A percentile compares a stretch with the other conserved stretches of the same genome.
Conservation (phyloP, 1,140 invertebrate genomes). For the Carcinoscorpius rotundicauda region DNA sequence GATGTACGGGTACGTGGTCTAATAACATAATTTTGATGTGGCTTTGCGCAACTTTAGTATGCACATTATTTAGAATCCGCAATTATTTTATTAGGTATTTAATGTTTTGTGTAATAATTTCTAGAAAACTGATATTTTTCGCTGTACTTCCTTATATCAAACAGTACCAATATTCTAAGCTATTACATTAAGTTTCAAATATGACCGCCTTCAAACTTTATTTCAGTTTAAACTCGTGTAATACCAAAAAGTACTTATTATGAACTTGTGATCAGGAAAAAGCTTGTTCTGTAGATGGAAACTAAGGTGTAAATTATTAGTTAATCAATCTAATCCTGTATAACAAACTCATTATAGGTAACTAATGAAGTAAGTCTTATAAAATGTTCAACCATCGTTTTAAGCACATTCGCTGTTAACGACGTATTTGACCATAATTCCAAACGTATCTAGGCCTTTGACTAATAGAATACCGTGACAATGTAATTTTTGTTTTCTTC, state of each 20-base stretch:
- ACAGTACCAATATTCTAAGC: not conserved
- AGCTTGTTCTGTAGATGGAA: too few species aligned
- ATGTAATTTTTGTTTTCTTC: conserved; percentile 11
- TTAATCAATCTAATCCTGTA: too few species aligned
- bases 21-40: not conserved
- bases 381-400: not conserved
- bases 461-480: not conserved
- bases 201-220: not conserved
- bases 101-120: not conserved
- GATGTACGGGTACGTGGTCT: conserved; percentile 22
- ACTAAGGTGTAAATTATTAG: too few species aligned
- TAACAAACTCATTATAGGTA: too few species aligned
- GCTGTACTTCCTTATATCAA: not conserved
- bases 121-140: not conserved
- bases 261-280: too few species aligned
- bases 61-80: too few species aligned
- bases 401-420: not conserved
- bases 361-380: not conserved
- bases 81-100: too few species aligned
- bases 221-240: too few species aligned
- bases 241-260: too few species aligned
- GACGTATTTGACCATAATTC: not conserved
- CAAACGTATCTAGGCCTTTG: not conserved
- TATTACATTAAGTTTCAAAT: not conserved
- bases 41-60: not conserved